Evolutionary conservation across 2,888 invertebrate genomes (phyloP).

Genomic region (Macrophya annulata): DNA sequence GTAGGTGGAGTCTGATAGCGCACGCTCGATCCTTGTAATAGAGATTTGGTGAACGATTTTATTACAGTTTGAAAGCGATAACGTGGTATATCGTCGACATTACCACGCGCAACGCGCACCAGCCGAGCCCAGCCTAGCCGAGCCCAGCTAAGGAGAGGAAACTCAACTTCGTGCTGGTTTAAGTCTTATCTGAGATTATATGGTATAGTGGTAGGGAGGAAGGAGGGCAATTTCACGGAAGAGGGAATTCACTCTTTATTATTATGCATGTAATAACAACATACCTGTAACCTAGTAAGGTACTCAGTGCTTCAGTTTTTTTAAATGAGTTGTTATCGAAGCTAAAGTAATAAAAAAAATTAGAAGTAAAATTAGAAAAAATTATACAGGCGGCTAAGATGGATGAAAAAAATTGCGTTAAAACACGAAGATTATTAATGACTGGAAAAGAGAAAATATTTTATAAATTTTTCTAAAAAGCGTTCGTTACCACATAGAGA

Average conservation of each 20-base stretch:
- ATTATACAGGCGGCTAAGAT: not conserved
- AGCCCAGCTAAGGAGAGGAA: not conserved
- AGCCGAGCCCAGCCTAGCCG: too few relatives aligned
- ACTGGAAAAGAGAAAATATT: not conserved
- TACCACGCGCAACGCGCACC: slow-evolving; percentile 14
- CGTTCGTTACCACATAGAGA: slow-evolving; percentile 1
- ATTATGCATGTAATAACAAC: not conserved
- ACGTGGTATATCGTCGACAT: slow-evolving; percentile 37
- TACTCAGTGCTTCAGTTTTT: not conserved
- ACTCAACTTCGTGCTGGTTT: not conserved
- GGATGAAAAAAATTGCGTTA: not conserved
- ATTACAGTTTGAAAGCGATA: slow-evolving; percentile 47
- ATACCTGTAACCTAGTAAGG: not conserved
- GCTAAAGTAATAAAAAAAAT: not conserved
- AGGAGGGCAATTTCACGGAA: slow-evolving; percentile 27
- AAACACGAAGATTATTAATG: not conserved
- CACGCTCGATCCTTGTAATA: slow-evolving; percentile 38
- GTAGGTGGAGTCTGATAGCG: slow-evolving; percentile 24
- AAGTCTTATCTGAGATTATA: slow-evolving; percentile 32
- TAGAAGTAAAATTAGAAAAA: not conserved
- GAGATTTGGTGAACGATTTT: slow-evolving; percentile 50
- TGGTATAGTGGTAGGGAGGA: not conserved
- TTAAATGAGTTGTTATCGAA: not conserved
- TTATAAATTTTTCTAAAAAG: not conserved
- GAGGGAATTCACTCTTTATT: slow-evolving; percentile 33